phyloP scores from a whole-genome alignment of 37 sponge, comb jelly and placozoan genomes.

The Ephydatia muelleri region DNA sequence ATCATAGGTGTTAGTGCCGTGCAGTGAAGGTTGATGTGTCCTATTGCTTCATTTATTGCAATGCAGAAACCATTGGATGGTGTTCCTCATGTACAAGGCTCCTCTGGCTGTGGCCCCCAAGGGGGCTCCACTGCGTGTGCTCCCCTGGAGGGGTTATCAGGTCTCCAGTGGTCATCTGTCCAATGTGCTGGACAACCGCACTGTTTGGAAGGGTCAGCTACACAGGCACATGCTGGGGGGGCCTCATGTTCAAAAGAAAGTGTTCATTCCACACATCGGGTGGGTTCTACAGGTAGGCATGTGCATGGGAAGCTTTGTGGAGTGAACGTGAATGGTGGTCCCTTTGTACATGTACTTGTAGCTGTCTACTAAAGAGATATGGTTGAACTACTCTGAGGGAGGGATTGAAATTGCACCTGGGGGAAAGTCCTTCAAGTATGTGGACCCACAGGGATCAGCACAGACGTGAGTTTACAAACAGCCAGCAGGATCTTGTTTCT shows the following conservation, averaged over 20 bases:
- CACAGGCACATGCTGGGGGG: no score
- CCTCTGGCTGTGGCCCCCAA: not conserved
- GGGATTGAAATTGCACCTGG: not conserved
- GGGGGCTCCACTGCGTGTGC: not conserved
- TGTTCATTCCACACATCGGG: not conserved
- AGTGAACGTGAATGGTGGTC: not conserved
- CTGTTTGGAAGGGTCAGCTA: no score
- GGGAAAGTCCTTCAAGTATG: not conserved
- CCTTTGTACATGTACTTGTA: no score
- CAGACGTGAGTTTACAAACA: not conserved
- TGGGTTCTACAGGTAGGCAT: not conserved
- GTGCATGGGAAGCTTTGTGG: not conserved
- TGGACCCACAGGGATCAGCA: not conserved
- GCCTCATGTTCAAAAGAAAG: not conserved
- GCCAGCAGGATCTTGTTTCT: not conserved
- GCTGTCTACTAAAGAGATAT: not conserved
- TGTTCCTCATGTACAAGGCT: not conserved
- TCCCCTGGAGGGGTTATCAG: no score
- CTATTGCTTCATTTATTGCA: not conserved
- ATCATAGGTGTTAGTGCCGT: not conserved
- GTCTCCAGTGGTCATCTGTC: no score
- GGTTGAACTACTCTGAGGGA: not conserved
- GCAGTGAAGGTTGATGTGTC: not conserved
- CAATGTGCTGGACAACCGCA: no score
- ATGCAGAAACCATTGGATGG: not conserved